Percentiles rank a stretch among this genome's conserved stretches.
These are phyloP conservation scores for Tigriopus japonicus DNA, from an alignment of 1,140 invertebrate genomes.

Conservation along the genomic window DNA sequence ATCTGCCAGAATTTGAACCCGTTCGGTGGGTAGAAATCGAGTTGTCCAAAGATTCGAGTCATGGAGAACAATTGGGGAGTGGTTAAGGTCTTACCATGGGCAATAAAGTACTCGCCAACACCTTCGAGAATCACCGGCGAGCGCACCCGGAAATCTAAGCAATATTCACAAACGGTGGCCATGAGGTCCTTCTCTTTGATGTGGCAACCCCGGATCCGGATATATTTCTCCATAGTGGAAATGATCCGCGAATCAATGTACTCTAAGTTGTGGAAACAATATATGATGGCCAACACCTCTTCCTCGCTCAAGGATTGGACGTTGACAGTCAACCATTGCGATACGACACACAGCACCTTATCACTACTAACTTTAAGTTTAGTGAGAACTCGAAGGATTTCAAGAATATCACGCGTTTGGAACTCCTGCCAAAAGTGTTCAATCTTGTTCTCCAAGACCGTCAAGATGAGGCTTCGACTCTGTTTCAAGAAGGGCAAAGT, in stretches of 20 bases:
- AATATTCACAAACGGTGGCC: constrained; percentile 38
- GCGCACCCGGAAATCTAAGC: constrained; percentile 33
- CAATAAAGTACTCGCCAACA: constrained; percentile 36
- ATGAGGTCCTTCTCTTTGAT: constrained; percentile 34
- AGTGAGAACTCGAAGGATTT: constrained; percentile 30
- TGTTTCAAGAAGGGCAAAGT: constrained; percentile 35
- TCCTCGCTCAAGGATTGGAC: constrained; percentile 37
- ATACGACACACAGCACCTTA: constrained; percentile 29
- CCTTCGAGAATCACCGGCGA: constrained; percentile 36
- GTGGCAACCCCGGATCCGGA: constrained; percentile 30
- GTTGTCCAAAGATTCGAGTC: constrained; percentile 38
- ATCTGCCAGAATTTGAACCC: constrained; percentile 35
- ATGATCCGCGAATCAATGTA: constrained; percentile 33
- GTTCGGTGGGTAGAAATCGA: constrained; percentile 36
- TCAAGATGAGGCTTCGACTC: constrained; percentile 37
- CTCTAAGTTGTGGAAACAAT: constrained; percentile 31
- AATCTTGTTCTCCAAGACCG: constrained; percentile 39
- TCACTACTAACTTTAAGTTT: constrained; percentile 16
- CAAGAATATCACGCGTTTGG: constrained; percentile 30
- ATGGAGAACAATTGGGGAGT: constrained; percentile 34
- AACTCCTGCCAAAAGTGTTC: constrained; percentile 35
- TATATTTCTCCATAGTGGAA: constrained; percentile 36
- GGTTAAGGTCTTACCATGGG: constrained; percentile 29
- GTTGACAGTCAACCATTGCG: constrained; percentile 38
- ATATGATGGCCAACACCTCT: constrained; percentile 36